A percentile compares a stretch with the other conserved stretches of the same genome.
Conservation (phyloP, 1,140 invertebrate genomes). For the Drosophila nigromelanica region DNA sequence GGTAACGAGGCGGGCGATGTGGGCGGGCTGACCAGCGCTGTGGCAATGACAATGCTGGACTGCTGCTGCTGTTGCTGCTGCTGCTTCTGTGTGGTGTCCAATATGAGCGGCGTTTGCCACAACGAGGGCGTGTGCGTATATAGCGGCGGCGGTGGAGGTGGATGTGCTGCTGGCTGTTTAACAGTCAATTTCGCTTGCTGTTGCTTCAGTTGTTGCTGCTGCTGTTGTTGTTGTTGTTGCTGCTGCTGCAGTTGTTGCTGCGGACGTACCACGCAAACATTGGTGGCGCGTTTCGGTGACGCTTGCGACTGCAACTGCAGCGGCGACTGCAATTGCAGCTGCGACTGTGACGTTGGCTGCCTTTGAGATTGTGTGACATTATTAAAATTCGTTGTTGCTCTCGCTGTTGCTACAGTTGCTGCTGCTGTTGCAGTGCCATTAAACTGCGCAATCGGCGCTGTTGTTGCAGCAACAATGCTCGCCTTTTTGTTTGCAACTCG, state of each 20-base stretch:
- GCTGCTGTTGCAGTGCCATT: constrained; percentile 49
- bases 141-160: constrained; percentile 58
- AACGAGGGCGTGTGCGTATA: constrained; percentile 75
- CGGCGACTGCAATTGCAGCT: constrained; percentile 49
- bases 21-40: constrained; percentile 70
- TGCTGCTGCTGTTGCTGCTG: constrained; percentile 33
- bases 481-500: constrained; percentile 36
- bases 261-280: constrained; percentile 76
- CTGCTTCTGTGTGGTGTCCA: constrained; percentile 68
- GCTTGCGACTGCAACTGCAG: constrained; percentile 61
- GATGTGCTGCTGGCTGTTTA: constrained; percentile 25
- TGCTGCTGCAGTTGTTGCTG: constrained; percentile 65
- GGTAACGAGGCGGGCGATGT: constrained; percentile 78
- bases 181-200: constrained; percentile 36
- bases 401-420: constrained; percentile 22
- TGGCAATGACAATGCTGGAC: constrained; percentile 39
- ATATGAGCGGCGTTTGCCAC: constrained; percentile 78
- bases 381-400: constrained; percentile 73
- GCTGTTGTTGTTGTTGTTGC: constrained; percentile 45
- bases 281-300: constrained; percentile 65
- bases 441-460: constrained; percentile 49
- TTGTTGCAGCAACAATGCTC: constrained; percentile 45
- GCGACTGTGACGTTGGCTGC: constrained; percentile 56
- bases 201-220: constrained; percentile 57
- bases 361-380: constrained; percentile 79